phyloP scores from a whole-genome alignment of 2,113 vertebrate species.

The Anguilla rostrata region DNA sequence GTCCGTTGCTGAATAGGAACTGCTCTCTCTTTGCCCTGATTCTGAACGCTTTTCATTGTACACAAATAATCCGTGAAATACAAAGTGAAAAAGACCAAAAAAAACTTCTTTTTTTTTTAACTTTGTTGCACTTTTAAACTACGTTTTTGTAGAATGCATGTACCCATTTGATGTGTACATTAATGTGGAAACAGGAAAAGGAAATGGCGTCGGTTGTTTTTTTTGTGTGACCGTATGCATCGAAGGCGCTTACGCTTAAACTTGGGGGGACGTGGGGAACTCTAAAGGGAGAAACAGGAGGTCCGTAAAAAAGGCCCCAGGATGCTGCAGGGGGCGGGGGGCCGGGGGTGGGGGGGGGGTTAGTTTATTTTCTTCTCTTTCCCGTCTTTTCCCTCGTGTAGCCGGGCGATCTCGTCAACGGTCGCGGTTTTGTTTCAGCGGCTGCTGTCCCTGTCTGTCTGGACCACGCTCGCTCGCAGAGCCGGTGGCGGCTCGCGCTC shows the following conservation, averaged over 20 bases:
- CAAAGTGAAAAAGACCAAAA: background rate
- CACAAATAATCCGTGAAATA: background rate
- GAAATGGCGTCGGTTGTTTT: constrained; percentile 23
- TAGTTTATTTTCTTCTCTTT: background rate
- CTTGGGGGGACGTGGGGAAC: constrained; percentile 36
- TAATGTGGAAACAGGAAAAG: background rate
- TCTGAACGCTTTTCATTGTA: background rate
- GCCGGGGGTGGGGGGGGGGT: constrained; percentile 15
- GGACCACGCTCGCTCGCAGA: no score
- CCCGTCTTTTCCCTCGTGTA: constrained; percentile 34
- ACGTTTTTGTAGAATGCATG: background rate
- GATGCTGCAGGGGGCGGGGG: constrained; percentile 29
- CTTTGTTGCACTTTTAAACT: background rate
- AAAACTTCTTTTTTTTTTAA: no score
- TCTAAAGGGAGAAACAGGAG: constrained; percentile 30
- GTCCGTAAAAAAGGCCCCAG: background rate
- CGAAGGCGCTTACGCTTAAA: constrained; percentile 22
- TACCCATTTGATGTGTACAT: background rate
- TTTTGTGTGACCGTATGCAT: constrained; percentile 11
- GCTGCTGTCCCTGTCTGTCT: no score
- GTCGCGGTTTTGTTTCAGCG: no score
- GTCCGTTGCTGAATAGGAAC: background rate
- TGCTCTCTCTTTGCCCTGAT: background rate
- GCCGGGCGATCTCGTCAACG: constrained; percentile 11
- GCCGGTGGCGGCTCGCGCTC: no score